Evolutionary conservation across 2,113 vertebrate genomes (phyloP), one percentile per base, ranked within the genome.

Genomic region (Aplodontia rufa): DNA sequence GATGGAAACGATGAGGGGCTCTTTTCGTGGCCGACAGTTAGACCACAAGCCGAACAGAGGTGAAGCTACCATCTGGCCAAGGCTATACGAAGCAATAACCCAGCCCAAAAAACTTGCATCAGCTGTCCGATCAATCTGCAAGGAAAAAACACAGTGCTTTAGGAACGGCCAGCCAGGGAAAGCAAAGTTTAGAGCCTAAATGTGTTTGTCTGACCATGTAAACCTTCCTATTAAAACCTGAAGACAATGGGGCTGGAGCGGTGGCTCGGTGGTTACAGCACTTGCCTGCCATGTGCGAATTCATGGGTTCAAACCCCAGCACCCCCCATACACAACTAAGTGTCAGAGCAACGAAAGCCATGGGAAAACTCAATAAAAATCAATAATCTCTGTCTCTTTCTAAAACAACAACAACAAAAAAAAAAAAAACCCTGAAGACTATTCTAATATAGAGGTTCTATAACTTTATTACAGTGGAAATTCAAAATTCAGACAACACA

Each of bases 21-120:
- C 99, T 97, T 98, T 99, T 93, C 99, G 98, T 58, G 99, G 99
- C 87, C 99, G 98, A 97, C 99, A 96, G 98, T 99, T 99, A 86
- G 99, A 99, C 99, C 99, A 99, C 32, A 99, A 93, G 53, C 99
- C 99, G 49, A 99, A 99, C 0, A 99, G 58, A 30, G 99, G 99
- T 3, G 99, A 99, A 9, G 99, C 99, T 71, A 99, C 95, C 99
- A 99, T 99, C 87, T 99, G 99, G 32, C 99, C 99, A 71, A 99
- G 98, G 95, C 99, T 99, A 92, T 99, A 99, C 0, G 99, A 99
- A 68, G 99, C 99, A 97, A 99, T 99, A 53, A 99, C 99, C 99
- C 99, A 99, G 78, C 99, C 99, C 98, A 99, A 97, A 97, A 99
- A 99, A 97, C 98, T 99, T 0, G 99, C 98, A 87, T 99, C 98